Conservation (phyloP, 1,140 invertebrate species). For the Dendroctonus valens region DNA sequence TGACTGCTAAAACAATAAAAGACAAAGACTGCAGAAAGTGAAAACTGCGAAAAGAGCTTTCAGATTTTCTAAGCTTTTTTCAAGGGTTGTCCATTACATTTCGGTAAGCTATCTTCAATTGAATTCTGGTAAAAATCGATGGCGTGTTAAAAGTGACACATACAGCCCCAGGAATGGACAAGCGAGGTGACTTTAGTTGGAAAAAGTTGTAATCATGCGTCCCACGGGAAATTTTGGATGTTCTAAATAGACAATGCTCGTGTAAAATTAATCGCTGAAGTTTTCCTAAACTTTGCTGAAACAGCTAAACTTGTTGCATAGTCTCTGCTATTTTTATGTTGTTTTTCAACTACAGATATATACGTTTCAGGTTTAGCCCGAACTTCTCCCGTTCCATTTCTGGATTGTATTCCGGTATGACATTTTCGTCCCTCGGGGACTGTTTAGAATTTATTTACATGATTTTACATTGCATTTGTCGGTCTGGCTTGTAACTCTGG, state of each 20-base stretch:
- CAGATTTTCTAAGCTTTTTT: no score
- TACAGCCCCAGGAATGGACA: no score
- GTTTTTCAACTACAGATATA: conserved; percentile 12
- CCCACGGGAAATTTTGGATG: conserved; percentile 24
- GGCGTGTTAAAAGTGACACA: no score
- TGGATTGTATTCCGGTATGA: neutral
- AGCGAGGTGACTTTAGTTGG: conserved; percentile 6
- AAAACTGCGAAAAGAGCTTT: no score
- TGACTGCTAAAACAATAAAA: no score
- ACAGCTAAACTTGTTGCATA: conserved; percentile 19
- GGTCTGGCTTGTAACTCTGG: neutral
- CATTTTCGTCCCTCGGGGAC: neutral
- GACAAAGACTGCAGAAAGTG: no score
- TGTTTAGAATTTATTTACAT: neutral
- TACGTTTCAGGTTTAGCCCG: neutral
- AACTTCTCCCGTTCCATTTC: neutral
- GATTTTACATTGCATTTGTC: neutral
- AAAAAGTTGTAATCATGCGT: conserved; percentile 13
- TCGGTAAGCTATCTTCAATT: no score
- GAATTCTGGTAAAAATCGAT: no score
- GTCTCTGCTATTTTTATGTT: conserved; percentile 9
- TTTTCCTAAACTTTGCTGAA: conserved; percentile 10
- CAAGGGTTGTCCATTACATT: no score
- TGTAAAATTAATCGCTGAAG: conserved; percentile 24
- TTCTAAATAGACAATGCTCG: conserved; percentile 19